Base-by-base conservation (phyloP, 2,797 vertebrate genomes). In the Falco peregrinus region DNA sequence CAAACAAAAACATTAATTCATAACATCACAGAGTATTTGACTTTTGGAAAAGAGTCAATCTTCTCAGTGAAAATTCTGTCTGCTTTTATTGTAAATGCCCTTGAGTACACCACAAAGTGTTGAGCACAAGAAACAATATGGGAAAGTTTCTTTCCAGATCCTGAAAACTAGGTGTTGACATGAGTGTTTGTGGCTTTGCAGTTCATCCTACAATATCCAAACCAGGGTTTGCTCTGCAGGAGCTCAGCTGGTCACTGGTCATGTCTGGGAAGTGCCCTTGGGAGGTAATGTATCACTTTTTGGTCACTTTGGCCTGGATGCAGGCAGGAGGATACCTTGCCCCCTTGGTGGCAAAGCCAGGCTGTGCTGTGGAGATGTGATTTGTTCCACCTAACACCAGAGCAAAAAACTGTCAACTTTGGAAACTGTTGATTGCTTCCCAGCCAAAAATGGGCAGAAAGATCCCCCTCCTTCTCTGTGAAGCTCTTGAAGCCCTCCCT, bases 341-440 rank as follows among this genome's bases (percentile, higher is more conserved):
- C 26, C 33, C 14, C 5, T 75, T 70, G 29, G 4, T 35, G 63
- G 16, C 1, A 13, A 73, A 50, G 26, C 33, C 17, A 73, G 47
- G 14, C 60, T 87, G 31, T 13, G 14, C 33, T 60, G 39, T 43
- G 47, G 63, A 92, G 18, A 2, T 50, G 26, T 47, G 39, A 0
- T 39, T 56, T 65, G 14, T 43, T 91, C 33, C 37, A 41, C 19
- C 22, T 47, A 25, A 21, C 2, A 3, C 10, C 9, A 35, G 41
- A 35, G 45, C 7, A 22, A 45, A 67, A 59, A 63, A 9, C 1
- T 6, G 5, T 24, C 0, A 0, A 1, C 26, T 88, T 60, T 84
- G 73, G 74, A 86, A 73, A 13, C 35, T 43, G 29, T 16, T 2
- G 37, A 9, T 78, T 68, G 28, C 20, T 73, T 76, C 28, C 24